Conservation (phyloP, 2,113 vertebrate species). For the Percina caprodes region DNA sequence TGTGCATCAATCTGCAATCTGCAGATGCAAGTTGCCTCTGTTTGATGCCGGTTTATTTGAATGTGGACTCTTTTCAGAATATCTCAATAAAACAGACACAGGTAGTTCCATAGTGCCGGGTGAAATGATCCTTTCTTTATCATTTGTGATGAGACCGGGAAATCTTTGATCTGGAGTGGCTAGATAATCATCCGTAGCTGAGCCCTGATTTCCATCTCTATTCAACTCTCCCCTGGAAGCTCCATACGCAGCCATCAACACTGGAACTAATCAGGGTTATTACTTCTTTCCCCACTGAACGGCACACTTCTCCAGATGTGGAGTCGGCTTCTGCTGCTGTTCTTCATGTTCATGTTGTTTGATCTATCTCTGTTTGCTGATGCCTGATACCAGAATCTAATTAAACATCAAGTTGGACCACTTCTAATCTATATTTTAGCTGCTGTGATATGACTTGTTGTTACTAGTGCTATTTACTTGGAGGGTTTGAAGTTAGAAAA, state of each 20-base stretch:
- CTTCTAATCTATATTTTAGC: neutral
- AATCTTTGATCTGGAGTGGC: conserved; percentile 82
- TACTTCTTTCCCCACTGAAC: conserved; percentile 59
- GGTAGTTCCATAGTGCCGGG: conserved; percentile 51
- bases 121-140: conserved; percentile 71
- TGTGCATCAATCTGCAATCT: conserved; percentile 11
- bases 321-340: conserved; percentile 8
- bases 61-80: conserved; percentile 8
- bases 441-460: too few species aligned
- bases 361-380: conserved; percentile 31
- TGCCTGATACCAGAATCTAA: neutral
- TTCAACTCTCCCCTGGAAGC: conserved; percentile 74
- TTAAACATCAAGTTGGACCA: neutral
- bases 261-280: conserved; percentile 79
- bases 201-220: conserved; percentile 78
- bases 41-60: conserved; percentile 27
- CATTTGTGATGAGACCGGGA: conserved; percentile 72
- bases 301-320: conserved; percentile 71
- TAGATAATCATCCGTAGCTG: conserved; percentile 81
- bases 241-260: conserved; percentile 64
- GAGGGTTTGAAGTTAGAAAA: too few species aligned
- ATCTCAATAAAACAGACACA: conserved; percentile 38
- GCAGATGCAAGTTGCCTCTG: conserved; percentile 2
- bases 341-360: conserved; percentile 19
- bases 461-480: too few species aligned